These are phyloP conservation scores for Thamnophis elegans DNA, from an alignment of 2,797 vertebrate species.

Conservation along the genomic window DNA sequence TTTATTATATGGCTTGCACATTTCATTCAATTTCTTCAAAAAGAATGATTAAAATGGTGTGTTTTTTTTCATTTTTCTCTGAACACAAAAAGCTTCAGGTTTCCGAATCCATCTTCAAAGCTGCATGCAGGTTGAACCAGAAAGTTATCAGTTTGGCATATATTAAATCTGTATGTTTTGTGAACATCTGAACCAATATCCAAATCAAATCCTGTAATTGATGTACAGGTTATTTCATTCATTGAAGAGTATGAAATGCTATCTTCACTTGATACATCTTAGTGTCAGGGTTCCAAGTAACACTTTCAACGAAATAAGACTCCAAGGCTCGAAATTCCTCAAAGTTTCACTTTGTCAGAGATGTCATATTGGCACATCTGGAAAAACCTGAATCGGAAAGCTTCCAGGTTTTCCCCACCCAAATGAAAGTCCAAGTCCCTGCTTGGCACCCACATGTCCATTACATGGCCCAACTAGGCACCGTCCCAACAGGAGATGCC, in stretches of 20 bases:
- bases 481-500: no score
- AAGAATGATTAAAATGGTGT: not conserved
- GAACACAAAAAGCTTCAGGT: not conserved
- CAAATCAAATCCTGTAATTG: not conserved
- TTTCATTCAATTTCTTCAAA: not conserved
- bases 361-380: no score
- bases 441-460: no score
- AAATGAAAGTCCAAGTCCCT: no score
- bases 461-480: no score
- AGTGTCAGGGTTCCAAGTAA: no score
- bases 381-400: no score
- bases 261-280: not conserved
- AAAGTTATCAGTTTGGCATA: not conserved
- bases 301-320: no score
- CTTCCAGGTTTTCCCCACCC: no score
- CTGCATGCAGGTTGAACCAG: not conserved
- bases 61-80: not conserved
- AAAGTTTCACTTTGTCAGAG: no score
- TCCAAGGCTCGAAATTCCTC: no score
- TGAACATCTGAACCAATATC: not conserved
- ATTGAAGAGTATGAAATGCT: not conserved
- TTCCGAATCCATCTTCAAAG: not conserved
- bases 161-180: not conserved
- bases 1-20: not conserved
- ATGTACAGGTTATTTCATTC: not conserved